Percentiles rank a stretch among this genome's conserved stretches.
phyloP scores from a whole-genome alignment of 2,888 invertebrate genomes.

The Cataglyphis rosenhaueri region DNA sequence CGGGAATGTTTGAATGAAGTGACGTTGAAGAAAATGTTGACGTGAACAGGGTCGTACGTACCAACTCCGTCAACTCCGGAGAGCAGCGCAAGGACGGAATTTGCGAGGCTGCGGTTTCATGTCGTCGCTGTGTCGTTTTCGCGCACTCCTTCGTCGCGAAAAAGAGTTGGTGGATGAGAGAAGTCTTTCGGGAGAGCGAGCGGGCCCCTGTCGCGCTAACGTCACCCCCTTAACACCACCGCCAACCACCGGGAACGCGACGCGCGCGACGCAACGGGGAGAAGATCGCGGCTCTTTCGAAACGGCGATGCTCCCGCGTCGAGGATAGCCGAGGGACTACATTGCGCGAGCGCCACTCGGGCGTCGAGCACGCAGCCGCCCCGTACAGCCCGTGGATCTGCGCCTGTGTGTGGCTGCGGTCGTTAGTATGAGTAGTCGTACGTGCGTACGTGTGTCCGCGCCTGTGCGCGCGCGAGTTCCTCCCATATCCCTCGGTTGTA shows the following conservation, averaged over 20 bases:
- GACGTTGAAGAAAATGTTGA: background rate
- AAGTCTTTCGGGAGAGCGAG: background rate
- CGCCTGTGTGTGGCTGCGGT: slow-evolving; percentile 49
- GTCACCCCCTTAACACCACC: slow-evolving; percentile 33
- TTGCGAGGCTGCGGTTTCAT: slow-evolving; percentile 18
- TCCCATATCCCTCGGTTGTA: slow-evolving; percentile 62
- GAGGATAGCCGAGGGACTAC: slow-evolving; percentile 83
- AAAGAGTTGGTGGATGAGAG: slow-evolving; percentile 2
- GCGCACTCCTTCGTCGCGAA: background rate
- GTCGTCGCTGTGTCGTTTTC: background rate
- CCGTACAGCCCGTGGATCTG: slow-evolving; percentile 66
- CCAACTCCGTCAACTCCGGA: slow-evolving; percentile 1
- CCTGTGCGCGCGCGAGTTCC: slow-evolving; percentile 30
- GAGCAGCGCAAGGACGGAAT: slow-evolving; percentile 11
- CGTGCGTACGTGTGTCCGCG: slow-evolving; percentile 45
- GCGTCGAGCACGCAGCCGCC: slow-evolving; percentile 82
- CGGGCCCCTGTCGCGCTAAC: slow-evolving; percentile 44
- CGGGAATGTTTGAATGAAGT: background rate
- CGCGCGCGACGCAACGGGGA: slow-evolving; percentile 60
- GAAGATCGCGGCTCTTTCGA: slow-evolving; percentile 72
- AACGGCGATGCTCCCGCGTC: slow-evolving; percentile 82
- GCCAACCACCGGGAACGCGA: slow-evolving; percentile 26
- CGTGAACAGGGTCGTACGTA: background rate
- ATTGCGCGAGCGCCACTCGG: slow-evolving; percentile 83
- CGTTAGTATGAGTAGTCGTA: background rate